These are phyloP conservation scores for Grammomys surdaster DNA, from an alignment of 2,113 vertebrate species.

Conservation along the genomic window DNA sequence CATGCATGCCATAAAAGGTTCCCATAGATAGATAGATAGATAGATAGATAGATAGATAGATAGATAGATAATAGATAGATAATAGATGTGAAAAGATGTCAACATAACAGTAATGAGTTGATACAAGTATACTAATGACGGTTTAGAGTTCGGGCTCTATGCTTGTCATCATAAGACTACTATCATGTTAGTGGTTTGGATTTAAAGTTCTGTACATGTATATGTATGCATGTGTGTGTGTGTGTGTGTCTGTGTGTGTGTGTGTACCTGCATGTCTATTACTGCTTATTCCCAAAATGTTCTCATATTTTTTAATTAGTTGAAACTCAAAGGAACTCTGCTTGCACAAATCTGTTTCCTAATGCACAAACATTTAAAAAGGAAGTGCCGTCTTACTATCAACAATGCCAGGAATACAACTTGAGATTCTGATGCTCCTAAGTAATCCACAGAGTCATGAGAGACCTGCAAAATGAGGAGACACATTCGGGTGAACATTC, in stretches of 20 bases:
- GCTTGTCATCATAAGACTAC: not conserved
- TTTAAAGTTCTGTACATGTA: not conserved
- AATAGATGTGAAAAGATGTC: not conserved
- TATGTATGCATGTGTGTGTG: not conserved
- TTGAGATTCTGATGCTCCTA: constrained; percentile 44
- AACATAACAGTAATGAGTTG: not conserved
- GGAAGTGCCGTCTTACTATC: constrained; percentile 70
- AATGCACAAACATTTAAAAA: not conserved
- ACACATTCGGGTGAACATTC: not conserved
- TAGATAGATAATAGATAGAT: no score
- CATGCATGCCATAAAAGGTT: not conserved
- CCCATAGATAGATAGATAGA: not conserved
- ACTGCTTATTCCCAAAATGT: not conserved
- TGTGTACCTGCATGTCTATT: not conserved
- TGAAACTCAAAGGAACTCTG: not conserved
- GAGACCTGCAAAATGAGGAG: constrained; percentile 60
- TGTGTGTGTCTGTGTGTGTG: not conserved
- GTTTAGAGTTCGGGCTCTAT: not conserved
- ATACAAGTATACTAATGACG: rapidly evolving
- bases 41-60: not conserved
- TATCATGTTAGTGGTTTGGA: not conserved
- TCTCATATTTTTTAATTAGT: not conserved
- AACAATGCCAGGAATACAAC: constrained; percentile 53
- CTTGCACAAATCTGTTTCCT: not conserved
- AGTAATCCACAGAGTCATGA: constrained; percentile 51